Percentiles rank a stretch among this genome's conserved stretches.
Evolutionary conservation across 1,140 invertebrate species (phyloP).

Genomic region (Drosophila lacertosa): DNA sequence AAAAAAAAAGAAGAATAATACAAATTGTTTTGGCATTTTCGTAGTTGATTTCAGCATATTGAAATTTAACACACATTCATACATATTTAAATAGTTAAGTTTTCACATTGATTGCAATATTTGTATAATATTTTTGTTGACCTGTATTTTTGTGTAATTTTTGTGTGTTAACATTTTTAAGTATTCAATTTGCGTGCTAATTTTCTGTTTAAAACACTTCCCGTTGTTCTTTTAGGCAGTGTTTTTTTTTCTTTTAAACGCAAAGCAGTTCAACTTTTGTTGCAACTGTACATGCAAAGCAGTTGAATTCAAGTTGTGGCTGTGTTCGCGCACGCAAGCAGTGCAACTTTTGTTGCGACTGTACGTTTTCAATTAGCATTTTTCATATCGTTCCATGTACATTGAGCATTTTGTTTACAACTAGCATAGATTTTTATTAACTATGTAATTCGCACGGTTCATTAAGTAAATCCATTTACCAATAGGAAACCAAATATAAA

Average conservation of each 20-base stretch:
- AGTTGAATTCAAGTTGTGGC: too few relatives aligned
- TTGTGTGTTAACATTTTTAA: neutral
- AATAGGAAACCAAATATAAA: constrained; percentile 62
- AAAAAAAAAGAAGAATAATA: constrained; percentile 14
- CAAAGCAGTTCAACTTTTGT: constrained; percentile 6
- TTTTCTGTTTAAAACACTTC: constrained; percentile 6
- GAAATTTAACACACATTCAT: constrained; percentile 24
- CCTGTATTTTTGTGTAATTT: neutral
- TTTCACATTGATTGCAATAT: constrained; percentile 22
- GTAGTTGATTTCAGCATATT: constrained; percentile 22
- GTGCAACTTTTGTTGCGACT: constrained; percentile 13
- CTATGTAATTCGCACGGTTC: constrained; percentile 35
- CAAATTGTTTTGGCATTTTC: constrained; percentile 46
- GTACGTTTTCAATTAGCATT: constrained; percentile 13
- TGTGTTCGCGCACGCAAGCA: constrained; percentile 1
- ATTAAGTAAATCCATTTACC: constrained; percentile 66
- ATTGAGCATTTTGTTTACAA: constrained; percentile 68
- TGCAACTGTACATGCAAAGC: constrained; percentile 1
- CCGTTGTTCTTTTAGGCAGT: constrained; percentile 4
- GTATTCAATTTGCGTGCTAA: neutral
- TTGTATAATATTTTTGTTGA: constrained; percentile 8
- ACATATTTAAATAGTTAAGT: constrained; percentile 11
- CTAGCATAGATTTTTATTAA: constrained; percentile 24
- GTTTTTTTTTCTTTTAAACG: too few relatives aligned
- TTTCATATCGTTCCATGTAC: constrained; percentile 53